Evolutionary conservation across 2,797 vertebrate species (phyloP), one percentile per base, ranked within the genome.

Genomic region (Telmatherina bonti): DNA sequence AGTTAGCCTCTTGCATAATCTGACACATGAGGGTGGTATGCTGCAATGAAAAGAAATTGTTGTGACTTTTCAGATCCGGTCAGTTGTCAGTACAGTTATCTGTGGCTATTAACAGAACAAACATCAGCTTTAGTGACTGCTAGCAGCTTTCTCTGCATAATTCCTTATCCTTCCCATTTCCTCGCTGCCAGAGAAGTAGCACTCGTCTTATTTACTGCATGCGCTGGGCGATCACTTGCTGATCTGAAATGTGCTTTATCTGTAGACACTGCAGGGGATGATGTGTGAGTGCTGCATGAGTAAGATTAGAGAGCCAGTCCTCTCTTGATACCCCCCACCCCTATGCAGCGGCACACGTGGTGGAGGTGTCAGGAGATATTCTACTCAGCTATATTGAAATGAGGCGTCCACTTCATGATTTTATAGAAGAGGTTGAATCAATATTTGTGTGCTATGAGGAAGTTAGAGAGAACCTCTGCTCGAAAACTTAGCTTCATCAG

Each of bases 261-360:
- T 86, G 30, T 67, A 38, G 57, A 62, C 49, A 30, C 16, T 76
- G 78, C 81, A 87, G 83, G 62, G 57, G 76, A 81, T 56, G 76
- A 86, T 88, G 83, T 85, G 60, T 85, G 70, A 79, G 76, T 79
- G 78, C 90, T 90, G 84, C 67, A 72, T 2, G 65, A 74, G 81
- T 81, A 88, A 93, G 90, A 92, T 91, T 92, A 92, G 80, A 47
- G 43, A n/a, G 9, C 43, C 43, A 87, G 72, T 57, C 72, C 51
- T 77, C 84, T 79, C 84, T 82, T 47, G 43, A 10, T 47, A 22
- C 43, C 43, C 43, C n/a, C 20, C 43, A 47, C 43, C 43, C 43
- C 20, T 47, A 47, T 47, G 43, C 8, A 9, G 9, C 8, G 6
- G 43, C 43, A 47, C 13, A 47, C 20, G 22, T 2, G 43, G 43